Evolutionary conservation across 1,140 invertebrate genomes (phyloP), one percentile per base, ranked within the genome.

Genomic region (Helicorthomorpha holstii): DNA sequence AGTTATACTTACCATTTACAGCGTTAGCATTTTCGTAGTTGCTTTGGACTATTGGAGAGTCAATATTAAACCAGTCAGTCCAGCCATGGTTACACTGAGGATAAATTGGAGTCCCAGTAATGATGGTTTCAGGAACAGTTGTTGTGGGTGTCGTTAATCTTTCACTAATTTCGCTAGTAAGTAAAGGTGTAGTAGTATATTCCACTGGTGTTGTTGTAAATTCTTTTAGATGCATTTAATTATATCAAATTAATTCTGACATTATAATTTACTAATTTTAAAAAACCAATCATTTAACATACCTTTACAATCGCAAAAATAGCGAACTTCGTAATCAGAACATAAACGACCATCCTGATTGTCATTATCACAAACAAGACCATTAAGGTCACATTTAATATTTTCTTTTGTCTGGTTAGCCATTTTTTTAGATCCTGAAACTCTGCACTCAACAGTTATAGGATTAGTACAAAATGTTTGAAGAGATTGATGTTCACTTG

Each of bases 321-420:
- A 64, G 46, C 65, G 56, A 25, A 69, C 59, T 57, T 66, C 62
- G 50, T 67, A 67, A 51, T 69, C 65, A 25, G 57, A 43, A 49
- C 66, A 69, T n/a, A 44, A 27, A 26, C 49, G 50, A 27, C 55
- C 55, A 45, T 27, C 41, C 49, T 68, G 64, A 26, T 62, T 55
- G 23, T 49, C 54, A 38, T 65, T 61, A 46, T 51, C 48, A 49
- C 66, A 68, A 23, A 54, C 56, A 1, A 66, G 54, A 29, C 66
- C 66, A 16, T 61, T 57, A 2, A 63, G 23, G 42, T 62, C 57
- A 57, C 66, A 68, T 2, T 58, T 61, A 0, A 64, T 54, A 2
- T 47, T 59, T 51, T 67, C 60, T 0, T 60, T 59, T 19, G 54
- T 56, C 2, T 48, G 16, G 16, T 53, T 27, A n/a, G 26, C 42